These are phyloP conservation scores for Himalopsyche tibetana DNA, from an alignment of 2,888 invertebrate species.

Conservation along the genomic window DNA sequence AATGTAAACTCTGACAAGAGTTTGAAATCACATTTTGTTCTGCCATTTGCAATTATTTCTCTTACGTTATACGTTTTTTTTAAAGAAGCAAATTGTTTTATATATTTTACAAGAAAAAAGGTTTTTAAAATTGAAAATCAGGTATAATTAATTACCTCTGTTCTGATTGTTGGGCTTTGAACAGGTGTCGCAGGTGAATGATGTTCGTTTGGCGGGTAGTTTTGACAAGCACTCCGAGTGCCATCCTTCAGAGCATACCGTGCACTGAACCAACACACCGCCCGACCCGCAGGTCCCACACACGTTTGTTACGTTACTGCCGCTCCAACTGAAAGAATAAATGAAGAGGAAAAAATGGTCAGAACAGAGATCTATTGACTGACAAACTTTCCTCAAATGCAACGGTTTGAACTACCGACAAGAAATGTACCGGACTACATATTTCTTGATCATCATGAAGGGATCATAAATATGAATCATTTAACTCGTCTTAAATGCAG, in stretches of 20 bases:
- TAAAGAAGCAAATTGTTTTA: too few relatives aligned
- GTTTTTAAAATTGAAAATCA: too few relatives aligned
- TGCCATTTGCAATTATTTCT: too few relatives aligned
- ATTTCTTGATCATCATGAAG: too few relatives aligned
- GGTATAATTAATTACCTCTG: constrained; percentile 62
- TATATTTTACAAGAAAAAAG: too few relatives aligned
- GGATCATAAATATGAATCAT: too few relatives aligned
- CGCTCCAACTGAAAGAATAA: constrained; percentile 67
- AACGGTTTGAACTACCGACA: too few relatives aligned
- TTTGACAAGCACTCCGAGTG: constrained; percentile 86
- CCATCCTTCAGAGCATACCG: constrained; percentile 79
- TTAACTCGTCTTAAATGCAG: too few relatives aligned
- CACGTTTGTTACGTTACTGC: constrained; percentile 69
- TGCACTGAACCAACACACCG: constrained; percentile 81
- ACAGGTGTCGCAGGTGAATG: constrained; percentile 80
- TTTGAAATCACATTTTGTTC: too few relatives aligned
- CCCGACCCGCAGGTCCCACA: constrained; percentile 82
- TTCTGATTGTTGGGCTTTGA: constrained; percentile 70
- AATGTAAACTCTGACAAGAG: too few relatives aligned
- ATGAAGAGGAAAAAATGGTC: background rate
- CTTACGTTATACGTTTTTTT: too few relatives aligned
- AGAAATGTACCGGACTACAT: too few relatives aligned
- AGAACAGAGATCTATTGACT: background rate
- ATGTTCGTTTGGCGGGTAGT: constrained; percentile 78
- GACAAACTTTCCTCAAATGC: background rate